phyloP scores from a whole-genome alignment of 2,113 vertebrate genomes.

The Phalacrocorax pelagicus region DNA sequence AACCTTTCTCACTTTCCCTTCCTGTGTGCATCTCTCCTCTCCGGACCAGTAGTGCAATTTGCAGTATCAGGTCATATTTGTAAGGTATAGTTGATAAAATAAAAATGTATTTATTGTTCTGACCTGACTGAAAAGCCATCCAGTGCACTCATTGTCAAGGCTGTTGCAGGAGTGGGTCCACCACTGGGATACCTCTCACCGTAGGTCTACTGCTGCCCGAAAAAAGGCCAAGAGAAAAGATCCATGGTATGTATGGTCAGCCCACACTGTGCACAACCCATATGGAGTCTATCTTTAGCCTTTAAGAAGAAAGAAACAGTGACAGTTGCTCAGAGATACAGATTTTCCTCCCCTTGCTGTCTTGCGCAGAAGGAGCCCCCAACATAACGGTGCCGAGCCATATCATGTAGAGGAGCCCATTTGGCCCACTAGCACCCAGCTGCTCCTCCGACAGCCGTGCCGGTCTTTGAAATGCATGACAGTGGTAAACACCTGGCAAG shows the following conservation, averaged over 20 bases:
- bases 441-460: not conserved
- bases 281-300: constrained; percentile 54
- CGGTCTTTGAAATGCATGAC: accelerated
- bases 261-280: not conserved
- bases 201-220: not conserved
- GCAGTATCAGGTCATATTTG: not conserved
- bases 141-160: not conserved
- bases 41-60: not conserved
- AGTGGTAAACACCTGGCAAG: not conserved
- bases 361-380: not conserved
- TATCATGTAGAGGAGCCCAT: not conserved
- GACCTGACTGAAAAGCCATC: not conserved
- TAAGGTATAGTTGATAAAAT: not conserved
- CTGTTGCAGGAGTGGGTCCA: not conserved
- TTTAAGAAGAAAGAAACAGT: not conserved
- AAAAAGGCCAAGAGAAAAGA: not conserved
- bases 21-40: not conserved
- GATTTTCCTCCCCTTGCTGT: not conserved
- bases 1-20: not conserved
- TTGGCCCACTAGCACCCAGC: not conserved
- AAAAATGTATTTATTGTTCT: not conserved
- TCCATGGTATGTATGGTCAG: not conserved
- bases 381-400: not conserved
- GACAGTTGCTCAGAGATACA: not conserved
- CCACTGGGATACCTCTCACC: not conserved